These are phyloP conservation scores for Charina bottae DNA, from an alignment of 2,113 vertebrate species.

Conservation along the genomic window DNA sequence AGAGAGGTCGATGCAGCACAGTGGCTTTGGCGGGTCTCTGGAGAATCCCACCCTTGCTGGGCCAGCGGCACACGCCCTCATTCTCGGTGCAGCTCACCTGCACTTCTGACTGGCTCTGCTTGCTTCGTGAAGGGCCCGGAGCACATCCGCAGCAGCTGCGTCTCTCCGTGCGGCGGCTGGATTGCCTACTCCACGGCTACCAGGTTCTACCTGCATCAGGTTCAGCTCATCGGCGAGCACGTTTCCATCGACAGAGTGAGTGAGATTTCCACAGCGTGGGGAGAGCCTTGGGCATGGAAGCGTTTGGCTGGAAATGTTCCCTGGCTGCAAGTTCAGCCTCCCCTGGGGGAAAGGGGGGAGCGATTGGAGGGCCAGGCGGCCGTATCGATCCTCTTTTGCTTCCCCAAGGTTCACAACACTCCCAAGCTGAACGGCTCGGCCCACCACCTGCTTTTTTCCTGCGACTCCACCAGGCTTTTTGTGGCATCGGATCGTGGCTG, in stretches of 20 bases:
- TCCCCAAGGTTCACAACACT: constrained; percentile 79
- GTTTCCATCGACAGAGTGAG: constrained; percentile 84
- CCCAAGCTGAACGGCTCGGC: constrained; percentile 78
- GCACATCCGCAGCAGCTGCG: constrained; percentile 86
- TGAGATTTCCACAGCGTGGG: fast-evolving
- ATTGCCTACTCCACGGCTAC: constrained; percentile 83
- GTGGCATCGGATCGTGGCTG: constrained; percentile 77
- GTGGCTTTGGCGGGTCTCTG: no score
- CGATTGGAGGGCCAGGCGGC: neutral
- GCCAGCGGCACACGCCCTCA: neutral
- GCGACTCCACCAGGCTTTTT: constrained; percentile 84
- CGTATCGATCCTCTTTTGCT: neutral
- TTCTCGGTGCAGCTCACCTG: neutral
- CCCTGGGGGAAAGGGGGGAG: neutral
- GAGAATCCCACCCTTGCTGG: no score
- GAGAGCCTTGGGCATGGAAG: no score
- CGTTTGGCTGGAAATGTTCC: neutral
- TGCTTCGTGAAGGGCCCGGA: constrained; percentile 80
- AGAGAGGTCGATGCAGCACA: neutral
- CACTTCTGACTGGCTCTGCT: fast-evolving
- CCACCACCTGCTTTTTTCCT: constrained; percentile 87
- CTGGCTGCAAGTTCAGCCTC: neutral
- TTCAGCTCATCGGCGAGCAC: constrained; percentile 68
- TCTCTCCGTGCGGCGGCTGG: constrained; percentile 91
- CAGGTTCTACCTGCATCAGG: constrained; percentile 81